Evolutionary conservation across 2,888 invertebrate genomes (phyloP).

Genomic region (Acanthosoma haemorrhoidale): DNA sequence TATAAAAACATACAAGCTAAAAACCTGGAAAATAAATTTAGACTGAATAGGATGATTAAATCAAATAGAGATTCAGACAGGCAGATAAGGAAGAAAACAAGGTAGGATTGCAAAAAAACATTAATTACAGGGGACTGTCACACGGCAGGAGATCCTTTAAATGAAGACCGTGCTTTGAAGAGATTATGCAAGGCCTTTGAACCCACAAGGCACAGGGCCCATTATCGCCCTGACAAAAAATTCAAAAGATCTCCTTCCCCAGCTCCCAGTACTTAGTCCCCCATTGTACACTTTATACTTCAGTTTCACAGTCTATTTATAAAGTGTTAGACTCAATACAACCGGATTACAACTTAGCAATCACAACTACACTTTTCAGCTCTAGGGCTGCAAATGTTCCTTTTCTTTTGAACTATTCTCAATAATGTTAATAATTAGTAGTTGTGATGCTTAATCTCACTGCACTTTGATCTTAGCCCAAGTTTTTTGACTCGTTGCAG

Average conservation of each 20-base stretch:
- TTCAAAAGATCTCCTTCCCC: background rate
- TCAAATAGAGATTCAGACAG: background rate
- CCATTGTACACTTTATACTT: background rate
- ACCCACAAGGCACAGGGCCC: background rate
- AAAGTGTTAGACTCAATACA: background rate
- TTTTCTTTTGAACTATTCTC: too few relatives aligned
- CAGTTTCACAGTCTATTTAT: background rate
- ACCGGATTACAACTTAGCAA: too few relatives aligned
- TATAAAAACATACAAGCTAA: too few relatives aligned
- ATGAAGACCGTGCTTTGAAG: background rate
- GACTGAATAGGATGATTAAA: background rate
- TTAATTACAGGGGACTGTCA: background rate
- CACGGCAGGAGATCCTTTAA: background rate
- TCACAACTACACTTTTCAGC: too few relatives aligned
- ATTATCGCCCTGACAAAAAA: background rate
- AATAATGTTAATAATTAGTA: too few relatives aligned
- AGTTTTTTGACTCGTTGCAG: too few relatives aligned
- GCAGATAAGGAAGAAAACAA: background rate
- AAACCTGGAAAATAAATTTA: too few relatives aligned
- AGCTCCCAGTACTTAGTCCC: background rate
- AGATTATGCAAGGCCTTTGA: slow-evolving; percentile 7
- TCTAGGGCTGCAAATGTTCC: too few relatives aligned
- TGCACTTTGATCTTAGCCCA: too few relatives aligned
- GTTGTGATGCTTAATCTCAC: too few relatives aligned
- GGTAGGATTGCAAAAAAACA: slow-evolving; percentile 6